Evolutionary conservation across 2,888 invertebrate genomes (phyloP), one percentile per base, ranked within the genome.

Genomic region (Harpagoxenus sublaevis): DNA sequence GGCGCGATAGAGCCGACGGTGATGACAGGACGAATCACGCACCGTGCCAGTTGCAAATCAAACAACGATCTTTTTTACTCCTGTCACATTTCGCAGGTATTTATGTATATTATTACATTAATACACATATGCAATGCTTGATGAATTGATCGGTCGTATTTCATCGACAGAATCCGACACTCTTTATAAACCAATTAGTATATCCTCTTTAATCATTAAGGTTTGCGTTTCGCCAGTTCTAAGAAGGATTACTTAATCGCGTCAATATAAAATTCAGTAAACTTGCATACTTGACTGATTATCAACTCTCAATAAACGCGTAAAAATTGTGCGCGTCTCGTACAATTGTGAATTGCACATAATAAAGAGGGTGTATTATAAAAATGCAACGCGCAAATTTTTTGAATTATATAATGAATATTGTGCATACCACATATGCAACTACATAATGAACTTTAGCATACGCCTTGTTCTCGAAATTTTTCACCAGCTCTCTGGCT

Each of bases 21-120:
- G 39, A 45, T 23, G 55, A 68, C 62, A 35, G 62, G 28, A 82
- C 35, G 75, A 31, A 31, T 35, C 48, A 31, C 39, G 65, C 39
- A 63, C 35, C 45, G 28, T 28, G 48, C 35, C 57, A 55, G 53
- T 18, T 42, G 60, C 82, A 23, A 73, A 84, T 84, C 81, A 81
- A 73, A 81, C 82, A 82, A 65, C 81, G 15, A 31, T 68, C 28
- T 35, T 84, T 23, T 78, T 63, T 23, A 60, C 53, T 79, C 53
- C 10, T 45, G 4, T 63, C 42, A 28, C 18, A 73, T 51, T 60
- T 73, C 74, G n/a, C 48, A 55, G 55, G 51, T 81, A 51, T 81
- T 73, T 81, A 60, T 71, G 71, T 48, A 45, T n/a, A n/a, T n/a
- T n/a, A n/a, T n/a, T n/a, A n/a, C n/a, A n/a, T n/a, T n/a, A n/a